These are phyloP conservation scores for Pseudopodoces humilis DNA, from an alignment of 2,113 vertebrate genomes.

Conservation along the genomic window DNA sequence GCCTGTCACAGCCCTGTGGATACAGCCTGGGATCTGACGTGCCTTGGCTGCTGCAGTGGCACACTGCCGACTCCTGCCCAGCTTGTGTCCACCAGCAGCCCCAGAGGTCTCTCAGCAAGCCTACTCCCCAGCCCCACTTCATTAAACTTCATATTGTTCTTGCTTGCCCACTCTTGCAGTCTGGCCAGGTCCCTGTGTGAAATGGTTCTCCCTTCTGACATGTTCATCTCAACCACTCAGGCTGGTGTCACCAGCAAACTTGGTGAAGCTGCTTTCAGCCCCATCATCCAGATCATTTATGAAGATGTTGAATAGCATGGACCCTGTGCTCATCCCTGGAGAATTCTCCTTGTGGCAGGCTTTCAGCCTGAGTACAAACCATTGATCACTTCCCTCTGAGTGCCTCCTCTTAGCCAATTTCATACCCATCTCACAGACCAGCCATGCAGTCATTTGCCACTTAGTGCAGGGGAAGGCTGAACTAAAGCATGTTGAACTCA, in stretches of 20 bases:
- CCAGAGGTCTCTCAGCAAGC: background rate
- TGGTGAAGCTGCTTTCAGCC: background rate
- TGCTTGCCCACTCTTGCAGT: background rate
- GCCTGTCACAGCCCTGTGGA: fast-evolving
- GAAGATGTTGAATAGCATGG: background rate
- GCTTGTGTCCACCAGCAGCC: background rate
- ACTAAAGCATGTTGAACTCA: background rate
- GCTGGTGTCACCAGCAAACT: background rate
- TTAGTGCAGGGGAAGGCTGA: background rate
- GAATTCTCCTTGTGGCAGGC: background rate
- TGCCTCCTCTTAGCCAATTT: background rate
- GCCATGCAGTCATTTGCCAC: background rate
- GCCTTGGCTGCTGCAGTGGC: fast-evolving
- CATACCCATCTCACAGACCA: background rate
- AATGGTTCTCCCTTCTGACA: background rate
- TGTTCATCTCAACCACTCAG: background rate
- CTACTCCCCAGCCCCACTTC: background rate
- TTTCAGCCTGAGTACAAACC: background rate
- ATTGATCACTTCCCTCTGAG: background rate
- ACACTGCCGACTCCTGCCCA: background rate
- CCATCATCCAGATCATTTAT: background rate
- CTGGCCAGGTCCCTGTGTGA: background rate
- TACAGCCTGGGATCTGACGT: fast-evolving
- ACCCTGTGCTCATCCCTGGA: background rate
- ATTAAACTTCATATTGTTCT: background rate